A percentile compares a stretch with the other conserved stretches of the same genome.
Evolutionary conservation across 2,888 invertebrate species (phyloP).

Genomic region (Nemurella pictetii): DNA sequence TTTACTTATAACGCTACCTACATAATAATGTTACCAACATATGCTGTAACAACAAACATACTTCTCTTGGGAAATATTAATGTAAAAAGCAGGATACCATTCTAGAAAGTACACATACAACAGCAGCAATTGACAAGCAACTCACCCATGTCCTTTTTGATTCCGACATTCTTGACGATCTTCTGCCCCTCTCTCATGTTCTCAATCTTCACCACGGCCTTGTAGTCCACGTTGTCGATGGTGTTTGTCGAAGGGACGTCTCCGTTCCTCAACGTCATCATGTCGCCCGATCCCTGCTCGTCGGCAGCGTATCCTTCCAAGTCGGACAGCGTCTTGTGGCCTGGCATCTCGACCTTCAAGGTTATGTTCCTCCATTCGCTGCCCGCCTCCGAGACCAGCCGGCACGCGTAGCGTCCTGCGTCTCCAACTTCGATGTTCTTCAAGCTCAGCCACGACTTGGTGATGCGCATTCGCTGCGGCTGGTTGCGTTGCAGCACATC

Average conservation of each 20-base stretch:
- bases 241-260: too few species aligned
- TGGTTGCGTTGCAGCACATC: too few species aligned
- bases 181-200: too few species aligned
- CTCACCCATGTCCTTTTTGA: constrained; percentile 19
- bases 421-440: constrained; percentile 55
- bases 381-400: constrained; percentile 35
- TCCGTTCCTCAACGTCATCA: background rate
- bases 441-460: constrained; percentile 52
- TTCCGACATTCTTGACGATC: background rate
- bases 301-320: constrained; percentile 32
- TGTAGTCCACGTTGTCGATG: background rate
- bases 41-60: too few species aligned
- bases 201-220: background rate
- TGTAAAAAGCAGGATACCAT: too few species aligned
- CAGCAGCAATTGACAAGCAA: background rate
- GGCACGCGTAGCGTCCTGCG: constrained; percentile 56
- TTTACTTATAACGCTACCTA: too few species aligned
- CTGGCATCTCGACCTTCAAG: constrained; percentile 39
- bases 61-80: too few species aligned
- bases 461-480: constrained; percentile 43
- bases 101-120: background rate
- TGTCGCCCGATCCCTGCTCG: constrained; percentile 14
- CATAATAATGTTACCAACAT: too few species aligned
- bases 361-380: constrained; percentile 45
- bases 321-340: background rate